phyloP scores from a whole-genome alignment of 2,113 vertebrate species.

The Gasterosteus aculeatus region DNA sequence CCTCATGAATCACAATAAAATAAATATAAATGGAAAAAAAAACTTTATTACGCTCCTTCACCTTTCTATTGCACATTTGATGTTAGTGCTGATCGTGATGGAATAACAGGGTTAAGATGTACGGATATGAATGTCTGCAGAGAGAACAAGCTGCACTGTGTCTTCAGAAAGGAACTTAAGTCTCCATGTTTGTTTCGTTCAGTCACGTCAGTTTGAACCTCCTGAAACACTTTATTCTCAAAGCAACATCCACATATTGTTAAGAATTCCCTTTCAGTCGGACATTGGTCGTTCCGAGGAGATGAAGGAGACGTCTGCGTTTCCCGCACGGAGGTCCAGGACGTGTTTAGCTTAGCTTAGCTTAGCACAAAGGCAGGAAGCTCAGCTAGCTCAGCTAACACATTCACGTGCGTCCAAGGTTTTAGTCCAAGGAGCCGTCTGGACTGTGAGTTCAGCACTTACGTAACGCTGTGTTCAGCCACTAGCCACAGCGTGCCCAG shows the following conservation, averaged over 20 bases:
- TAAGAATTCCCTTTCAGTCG: not conserved
- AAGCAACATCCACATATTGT: constrained; percentile 4
- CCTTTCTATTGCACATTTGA: constrained; percentile 15
- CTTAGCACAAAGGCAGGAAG: constrained; percentile 23
- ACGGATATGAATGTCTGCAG: constrained; percentile 17
- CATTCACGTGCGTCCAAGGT: not conserved
- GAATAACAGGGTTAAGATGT: constrained; percentile 63
- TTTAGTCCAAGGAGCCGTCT: not conserved
- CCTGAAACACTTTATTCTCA: not conserved
- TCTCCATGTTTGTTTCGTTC: constrained; percentile 19
- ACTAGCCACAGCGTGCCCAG: not conserved
- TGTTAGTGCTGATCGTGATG: constrained; percentile 23
- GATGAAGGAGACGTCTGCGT: not conserved
- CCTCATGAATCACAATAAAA: constrained; percentile 21
- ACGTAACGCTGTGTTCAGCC: not conserved
- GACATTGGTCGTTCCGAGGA: not conserved
- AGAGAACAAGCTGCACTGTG: constrained; percentile 4
- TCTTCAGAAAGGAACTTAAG: constrained; percentile 8
- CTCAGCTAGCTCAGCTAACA: not conserved
- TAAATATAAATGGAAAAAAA: not conserved
- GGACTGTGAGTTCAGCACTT: constrained; percentile 3
- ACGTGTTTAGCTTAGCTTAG: not conserved
- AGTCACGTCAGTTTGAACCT: not conserved
- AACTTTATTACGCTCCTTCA: not conserved
- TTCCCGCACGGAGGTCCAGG: not conserved